Evolutionary conservation across 2,888 invertebrate genomes (phyloP).

Genomic region (Chelonus formosanus): DNA sequence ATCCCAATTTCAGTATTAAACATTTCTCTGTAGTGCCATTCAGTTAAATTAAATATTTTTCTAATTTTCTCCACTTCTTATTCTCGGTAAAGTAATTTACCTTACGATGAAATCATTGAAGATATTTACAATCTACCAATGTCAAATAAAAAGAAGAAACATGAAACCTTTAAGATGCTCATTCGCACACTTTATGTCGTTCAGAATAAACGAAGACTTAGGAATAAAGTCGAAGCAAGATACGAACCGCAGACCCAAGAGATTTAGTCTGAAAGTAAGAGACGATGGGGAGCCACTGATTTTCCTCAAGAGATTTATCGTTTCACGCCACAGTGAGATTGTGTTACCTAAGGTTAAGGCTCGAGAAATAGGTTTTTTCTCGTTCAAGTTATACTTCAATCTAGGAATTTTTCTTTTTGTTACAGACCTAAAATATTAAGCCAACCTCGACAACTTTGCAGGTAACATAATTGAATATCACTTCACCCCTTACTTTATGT

Average conservation of each 20-base stretch:
- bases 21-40: no score
- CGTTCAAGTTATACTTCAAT: neutral
- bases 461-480: no score
- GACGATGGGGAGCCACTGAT: conserved; percentile 42
- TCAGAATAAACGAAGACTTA: neutral
- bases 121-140: no score
- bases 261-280: conserved; percentile 35
- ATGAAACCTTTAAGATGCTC: neutral
- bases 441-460: no score
- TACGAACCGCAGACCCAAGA: conserved; percentile 30
- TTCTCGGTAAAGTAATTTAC: no score
- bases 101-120: no score
- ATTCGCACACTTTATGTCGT: neutral
- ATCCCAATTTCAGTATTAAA: no score
- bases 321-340: conserved; percentile 32
- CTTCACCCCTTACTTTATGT: neutral
- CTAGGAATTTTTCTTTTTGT: neutral
- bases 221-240: conserved; percentile 29
- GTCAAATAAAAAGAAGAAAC: neutral
- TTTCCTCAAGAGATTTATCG: conserved; percentile 41
- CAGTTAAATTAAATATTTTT: no score
- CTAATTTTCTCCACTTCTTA: no score
- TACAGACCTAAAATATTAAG: neutral
- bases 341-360: conserved; percentile 37
- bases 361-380: conserved; percentile 26